Percentiles rank a stretch among this genome's conserved stretches.
Evolutionary conservation across 2,888 invertebrate genomes (phyloP).

Genomic region (Emmelina monodactyla): DNA sequence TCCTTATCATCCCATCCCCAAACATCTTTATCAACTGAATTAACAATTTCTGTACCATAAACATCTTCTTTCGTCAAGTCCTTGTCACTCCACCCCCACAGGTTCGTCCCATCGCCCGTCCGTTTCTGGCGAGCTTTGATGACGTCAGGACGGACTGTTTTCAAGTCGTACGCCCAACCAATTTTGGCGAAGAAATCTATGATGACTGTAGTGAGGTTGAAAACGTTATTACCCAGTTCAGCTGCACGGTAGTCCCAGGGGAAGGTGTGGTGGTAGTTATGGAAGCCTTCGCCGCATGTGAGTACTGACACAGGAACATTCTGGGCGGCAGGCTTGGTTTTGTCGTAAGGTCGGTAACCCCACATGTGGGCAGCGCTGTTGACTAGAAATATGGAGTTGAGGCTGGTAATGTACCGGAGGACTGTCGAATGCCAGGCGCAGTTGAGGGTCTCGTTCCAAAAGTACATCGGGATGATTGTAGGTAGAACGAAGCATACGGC

Average conservation of each 20-base stretch:
- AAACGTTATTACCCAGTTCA: slow-evolving; percentile 21
- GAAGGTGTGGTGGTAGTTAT: slow-evolving; percentile 26
- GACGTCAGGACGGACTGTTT: slow-evolving; percentile 64
- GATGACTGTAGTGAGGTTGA: slow-evolving; percentile 54
- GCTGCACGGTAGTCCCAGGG: slow-evolving; percentile 27
- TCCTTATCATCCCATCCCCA: not conserved
- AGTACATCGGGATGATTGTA: slow-evolving; percentile 61
- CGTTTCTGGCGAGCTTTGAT: slow-evolving; percentile 21
- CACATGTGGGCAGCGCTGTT: slow-evolving; percentile 67
- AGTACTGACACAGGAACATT: slow-evolving; percentile 15
- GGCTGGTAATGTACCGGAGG: slow-evolving; percentile 60
- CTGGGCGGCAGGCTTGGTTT: slow-evolving; percentile 18
- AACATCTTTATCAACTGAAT: slow-evolving; percentile 21
- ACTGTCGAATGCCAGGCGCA: slow-evolving; percentile 46
- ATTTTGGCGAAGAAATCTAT: slow-evolving; percentile 67
- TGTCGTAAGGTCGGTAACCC: slow-evolving; percentile 43
- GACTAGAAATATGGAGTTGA: slow-evolving; percentile 67
- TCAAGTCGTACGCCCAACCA: slow-evolving; percentile 79
- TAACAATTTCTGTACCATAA: slow-evolving; percentile 76
- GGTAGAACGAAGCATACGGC: slow-evolving; percentile 35
- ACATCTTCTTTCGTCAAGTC: slow-evolving; percentile 31
- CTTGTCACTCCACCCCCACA: not conserved
- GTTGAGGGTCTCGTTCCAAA: slow-evolving; percentile 64
- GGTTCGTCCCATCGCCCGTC: slow-evolving; percentile 27
- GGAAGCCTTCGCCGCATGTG: slow-evolving; percentile 22